phyloP scores from a whole-genome alignment of 2,797 vertebrate species.

The Pempheris klunzingeri region DNA sequence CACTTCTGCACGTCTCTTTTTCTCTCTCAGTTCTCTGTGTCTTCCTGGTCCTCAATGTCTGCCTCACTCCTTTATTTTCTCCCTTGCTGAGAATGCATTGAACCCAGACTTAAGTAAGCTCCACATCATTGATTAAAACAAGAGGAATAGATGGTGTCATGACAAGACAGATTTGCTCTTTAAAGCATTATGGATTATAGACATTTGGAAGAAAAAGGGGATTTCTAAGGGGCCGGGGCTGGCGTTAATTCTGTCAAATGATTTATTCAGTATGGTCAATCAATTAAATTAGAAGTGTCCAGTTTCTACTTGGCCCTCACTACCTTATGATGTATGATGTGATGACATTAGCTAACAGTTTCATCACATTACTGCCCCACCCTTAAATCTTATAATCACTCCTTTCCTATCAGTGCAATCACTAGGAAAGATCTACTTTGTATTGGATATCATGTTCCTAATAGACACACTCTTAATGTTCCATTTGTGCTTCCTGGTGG shows the following conservation, averaged over 20 bases:
- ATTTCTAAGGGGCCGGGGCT: conserved; percentile 38
- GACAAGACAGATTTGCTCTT: conserved; percentile 73
- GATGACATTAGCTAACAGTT: conserved; percentile 64
- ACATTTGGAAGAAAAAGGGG: conserved; percentile 67
- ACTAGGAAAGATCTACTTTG: conserved; percentile 36
- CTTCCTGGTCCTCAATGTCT: conserved; percentile 18
- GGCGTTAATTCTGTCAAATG: conserved; percentile 66
- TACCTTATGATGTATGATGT: conserved; percentile 57
- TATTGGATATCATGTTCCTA: conserved; percentile 13
- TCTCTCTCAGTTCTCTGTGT: conserved; percentile 20
- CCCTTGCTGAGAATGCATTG: conserved; percentile 59
- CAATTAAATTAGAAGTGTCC: conserved; percentile 70
- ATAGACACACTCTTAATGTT: not conserved
- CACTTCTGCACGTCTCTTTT: conserved; percentile 1
- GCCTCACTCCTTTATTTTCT: conserved; percentile 53
- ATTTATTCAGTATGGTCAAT: conserved; percentile 73
- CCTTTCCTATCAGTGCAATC: conserved; percentile 48
- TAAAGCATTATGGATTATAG: conserved; percentile 75
- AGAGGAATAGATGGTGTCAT: conserved; percentile 63
- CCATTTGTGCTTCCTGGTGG: conserved; percentile 8
- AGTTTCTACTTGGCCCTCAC: conserved; percentile 52
- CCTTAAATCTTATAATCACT: conserved; percentile 52
- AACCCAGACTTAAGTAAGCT: conserved; percentile 65
- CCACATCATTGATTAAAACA: conserved; percentile 71
- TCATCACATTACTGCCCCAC: conserved; percentile 68